Base-by-base conservation (phyloP, 2,797 vertebrate genomes). In the Channallabes apus region DNA sequence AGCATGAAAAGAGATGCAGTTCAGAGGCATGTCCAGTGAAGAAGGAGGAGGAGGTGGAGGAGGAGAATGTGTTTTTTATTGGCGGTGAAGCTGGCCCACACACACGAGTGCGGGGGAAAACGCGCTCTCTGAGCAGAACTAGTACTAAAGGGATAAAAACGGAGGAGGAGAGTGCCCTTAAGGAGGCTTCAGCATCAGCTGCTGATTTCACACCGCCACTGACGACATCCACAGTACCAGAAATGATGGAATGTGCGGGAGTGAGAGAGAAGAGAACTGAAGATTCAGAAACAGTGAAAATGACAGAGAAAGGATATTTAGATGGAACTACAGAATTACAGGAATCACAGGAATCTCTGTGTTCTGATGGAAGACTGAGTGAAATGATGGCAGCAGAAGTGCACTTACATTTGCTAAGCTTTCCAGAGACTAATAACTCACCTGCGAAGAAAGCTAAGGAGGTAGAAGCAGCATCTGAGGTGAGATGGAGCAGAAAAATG, bases 141-240 rank as follows among this genome's bases (percentile, higher is more conserved):
- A 87, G 91, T 93, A 92, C 92, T 91, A 93, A 91, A 94, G 90
- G 92, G 88, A 87, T 75, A 89, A 83, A 89, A 84, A 41, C 56
- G 51, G 73, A 88, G 82, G 88, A 88, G 89, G 89, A 91, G 85
- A 91, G 90, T 86, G 92, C 92, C 91, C 93, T 93, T 93, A 90
- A 93, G 93, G 87, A 93, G 91, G 91, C 91, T 94, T 93, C 88
- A 92, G 87, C 89, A 84, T 90, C 88, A 88, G 92, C 91, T 51
- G 38, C 69, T 67, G 72, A 73, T 89, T 90, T 93, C 87, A 91
- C 89, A 94, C 95, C 95, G 93, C 94, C 93, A 93, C 90, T 94
- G 93, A 94, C 93, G 94, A 96, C 94, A 93, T 93, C 94, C 92
- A 93, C 94, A 73, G 91, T 92, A 91, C 93, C 92, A 94, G 95